Conservation (phyloP, 2,113 vertebrate species). For the Ageneiosus marmoratus region DNA sequence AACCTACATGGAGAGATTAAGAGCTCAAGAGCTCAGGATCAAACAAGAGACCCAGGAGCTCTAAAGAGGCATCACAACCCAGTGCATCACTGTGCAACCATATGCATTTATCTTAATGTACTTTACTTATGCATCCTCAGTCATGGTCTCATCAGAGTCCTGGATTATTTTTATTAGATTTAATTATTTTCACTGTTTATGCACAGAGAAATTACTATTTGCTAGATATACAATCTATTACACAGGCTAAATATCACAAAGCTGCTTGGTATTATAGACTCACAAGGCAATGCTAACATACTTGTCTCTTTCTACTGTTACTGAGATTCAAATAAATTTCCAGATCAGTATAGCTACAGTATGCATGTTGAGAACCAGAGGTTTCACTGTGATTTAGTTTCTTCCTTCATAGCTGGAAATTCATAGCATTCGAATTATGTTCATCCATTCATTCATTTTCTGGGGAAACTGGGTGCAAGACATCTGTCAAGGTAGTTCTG, state of each 20-base stretch:
- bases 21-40: neutral
- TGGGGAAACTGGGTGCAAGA: neutral
- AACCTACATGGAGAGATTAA: neutral
- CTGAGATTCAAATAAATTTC: neutral
- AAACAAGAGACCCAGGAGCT: neutral
- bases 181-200: neutral
- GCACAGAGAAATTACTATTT: neutral
- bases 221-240: neutral
- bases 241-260: neutral
- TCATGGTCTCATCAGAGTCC: neutral
- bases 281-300: slow-evolving; percentile 27
- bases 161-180: neutral
- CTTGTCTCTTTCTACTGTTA: slow-evolving; percentile 15
- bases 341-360: neutral
- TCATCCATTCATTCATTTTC: neutral
- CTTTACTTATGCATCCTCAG: neutral
- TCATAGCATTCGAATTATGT: neutral
- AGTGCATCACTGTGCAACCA: neutral
- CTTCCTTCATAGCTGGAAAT: neutral
- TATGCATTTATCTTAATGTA: neutral
- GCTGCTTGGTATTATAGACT: neutral
- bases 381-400: neutral
- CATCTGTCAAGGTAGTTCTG: no score
- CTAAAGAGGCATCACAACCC: neutral
- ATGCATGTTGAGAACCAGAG: neutral